Percentiles rank a stretch among this genome's conserved stretches.
These are phyloP conservation scores for Fukomys damarensis DNA, from an alignment of 2,113 vertebrate genomes.

Conservation along the genomic window DNA sequence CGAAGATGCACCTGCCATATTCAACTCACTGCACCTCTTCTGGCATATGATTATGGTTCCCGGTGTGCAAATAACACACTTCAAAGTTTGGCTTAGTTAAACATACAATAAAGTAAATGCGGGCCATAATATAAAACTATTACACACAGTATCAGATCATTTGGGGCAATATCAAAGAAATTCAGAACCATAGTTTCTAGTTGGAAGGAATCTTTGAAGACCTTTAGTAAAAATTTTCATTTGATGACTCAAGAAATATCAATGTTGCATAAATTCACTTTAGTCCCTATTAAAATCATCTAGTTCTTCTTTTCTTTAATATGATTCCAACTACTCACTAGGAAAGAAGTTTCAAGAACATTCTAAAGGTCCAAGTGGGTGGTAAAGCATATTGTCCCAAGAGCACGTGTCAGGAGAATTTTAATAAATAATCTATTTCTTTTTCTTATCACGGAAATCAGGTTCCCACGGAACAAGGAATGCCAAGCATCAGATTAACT, in stretches of 20 bases:
- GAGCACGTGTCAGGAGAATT: background rate
- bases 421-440: background rate
- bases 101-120: constrained; percentile 8
- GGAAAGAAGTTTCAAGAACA: background rate
- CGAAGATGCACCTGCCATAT: background rate
- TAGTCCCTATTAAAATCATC: constrained; percentile 3
- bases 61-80: background rate
- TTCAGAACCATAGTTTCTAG: constrained; percentile 10
- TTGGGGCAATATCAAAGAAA: background rate
- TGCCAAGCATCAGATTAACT: background rate
- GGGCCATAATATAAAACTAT: background rate
- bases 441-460: background rate
- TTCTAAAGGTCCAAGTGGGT: constrained; percentile 15
- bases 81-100: background rate
- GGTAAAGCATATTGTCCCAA: background rate
- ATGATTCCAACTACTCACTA: background rate
- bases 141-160: background rate
- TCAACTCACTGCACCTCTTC: background rate
- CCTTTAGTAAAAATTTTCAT: constrained; percentile 33
- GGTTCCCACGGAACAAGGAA: background rate
- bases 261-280: constrained; percentile 50
- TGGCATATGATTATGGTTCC: background rate
- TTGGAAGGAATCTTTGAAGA: background rate
- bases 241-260: constrained; percentile 20
- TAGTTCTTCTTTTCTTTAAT: background rate